Conservation (phyloP, 1,140 invertebrate species). For the Helicoverpa zea region DNA sequence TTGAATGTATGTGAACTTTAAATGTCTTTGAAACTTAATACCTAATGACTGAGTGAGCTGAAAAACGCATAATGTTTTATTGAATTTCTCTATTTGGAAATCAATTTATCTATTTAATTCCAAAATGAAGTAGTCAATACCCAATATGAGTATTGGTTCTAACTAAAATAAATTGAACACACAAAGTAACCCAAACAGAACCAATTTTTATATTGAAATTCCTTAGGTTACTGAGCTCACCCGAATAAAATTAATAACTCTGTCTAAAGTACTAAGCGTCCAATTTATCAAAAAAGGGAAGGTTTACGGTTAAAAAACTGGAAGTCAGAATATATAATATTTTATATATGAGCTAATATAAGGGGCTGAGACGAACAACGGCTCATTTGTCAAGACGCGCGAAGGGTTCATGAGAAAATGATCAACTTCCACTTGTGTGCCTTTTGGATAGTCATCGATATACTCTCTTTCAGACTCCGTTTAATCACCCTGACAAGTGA, state of each 20-base stretch:
- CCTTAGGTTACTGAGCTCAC: not conserved
- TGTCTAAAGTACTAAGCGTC: slow-evolving; percentile 22
- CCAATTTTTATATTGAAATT: slow-evolving; percentile 5
- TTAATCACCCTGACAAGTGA: slow-evolving; percentile 9
- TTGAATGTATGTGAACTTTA: too few relatives aligned
- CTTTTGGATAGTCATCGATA: slow-evolving; percentile 13
- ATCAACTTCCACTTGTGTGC: not conserved
- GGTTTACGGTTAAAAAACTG: not conserved
- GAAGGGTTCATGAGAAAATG: slow-evolving; percentile 20
- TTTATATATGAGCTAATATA: slow-evolving; percentile 9
- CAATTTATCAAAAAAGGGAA: slow-evolving; percentile 15
- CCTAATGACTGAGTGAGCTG: too few relatives aligned
- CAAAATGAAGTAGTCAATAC: not conserved
- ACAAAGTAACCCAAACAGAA: not conserved
- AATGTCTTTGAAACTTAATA: too few relatives aligned
- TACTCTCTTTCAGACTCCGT: slow-evolving; percentile 18
- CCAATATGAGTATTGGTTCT: not conserved
- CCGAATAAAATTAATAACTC: slow-evolving; percentile 34
- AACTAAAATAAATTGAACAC: not conserved
- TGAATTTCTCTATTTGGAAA: not conserved
- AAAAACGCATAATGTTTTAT: too few relatives aligned
- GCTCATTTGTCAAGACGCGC: slow-evolving; percentile 22
- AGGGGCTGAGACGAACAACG: slow-evolving; percentile 1
- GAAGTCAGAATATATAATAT: not conserved
- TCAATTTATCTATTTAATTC: not conserved